phyloP scores from a whole-genome alignment of 2,113 vertebrate species.

The Cinclus mexicanus region DNA sequence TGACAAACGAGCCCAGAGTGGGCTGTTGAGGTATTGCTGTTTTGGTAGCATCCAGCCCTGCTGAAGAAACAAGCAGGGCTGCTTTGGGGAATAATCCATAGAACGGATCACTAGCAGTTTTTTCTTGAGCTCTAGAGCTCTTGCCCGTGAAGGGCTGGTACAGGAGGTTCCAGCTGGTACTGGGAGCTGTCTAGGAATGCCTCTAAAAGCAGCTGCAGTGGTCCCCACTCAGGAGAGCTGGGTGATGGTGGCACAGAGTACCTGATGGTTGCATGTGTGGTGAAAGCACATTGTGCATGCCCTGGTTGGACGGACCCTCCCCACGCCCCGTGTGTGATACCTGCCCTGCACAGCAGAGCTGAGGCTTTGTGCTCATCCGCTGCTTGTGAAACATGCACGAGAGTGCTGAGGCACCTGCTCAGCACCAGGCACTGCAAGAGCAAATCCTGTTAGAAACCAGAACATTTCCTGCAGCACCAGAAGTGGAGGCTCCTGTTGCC shows the following conservation, averaged over 20 bases:
- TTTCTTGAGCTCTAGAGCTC: not conserved
- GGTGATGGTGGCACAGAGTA: not conserved
- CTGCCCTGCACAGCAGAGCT: constrained; percentile 29
- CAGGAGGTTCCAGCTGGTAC: not conserved
- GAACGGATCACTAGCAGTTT: not conserved
- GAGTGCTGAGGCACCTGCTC: not conserved
- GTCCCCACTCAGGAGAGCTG: not conserved
- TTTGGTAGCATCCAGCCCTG: not conserved
- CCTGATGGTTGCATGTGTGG: constrained; percentile 6
- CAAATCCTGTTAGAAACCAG: not conserved
- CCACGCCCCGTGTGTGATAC: not conserved
- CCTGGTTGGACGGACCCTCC: not conserved
- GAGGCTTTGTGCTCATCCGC: constrained; percentile 48
- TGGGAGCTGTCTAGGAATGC: not conserved
- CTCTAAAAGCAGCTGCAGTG: not conserved
- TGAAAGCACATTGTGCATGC: constrained; percentile 51
- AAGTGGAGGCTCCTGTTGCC: constrained; percentile 25
- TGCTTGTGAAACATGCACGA: not conserved
- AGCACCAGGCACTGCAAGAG: constrained; percentile 52
- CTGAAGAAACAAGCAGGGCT: not conserved
- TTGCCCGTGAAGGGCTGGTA: not conserved
- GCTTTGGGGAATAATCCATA: not conserved
- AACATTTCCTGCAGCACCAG: constrained; percentile 44
- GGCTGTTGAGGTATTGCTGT: accelerated
- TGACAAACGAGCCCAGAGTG: not conserved